These are phyloP conservation scores for Polyommatus iphigenia DNA, from an alignment of 2,888 invertebrate species.

Conservation along the genomic window DNA sequence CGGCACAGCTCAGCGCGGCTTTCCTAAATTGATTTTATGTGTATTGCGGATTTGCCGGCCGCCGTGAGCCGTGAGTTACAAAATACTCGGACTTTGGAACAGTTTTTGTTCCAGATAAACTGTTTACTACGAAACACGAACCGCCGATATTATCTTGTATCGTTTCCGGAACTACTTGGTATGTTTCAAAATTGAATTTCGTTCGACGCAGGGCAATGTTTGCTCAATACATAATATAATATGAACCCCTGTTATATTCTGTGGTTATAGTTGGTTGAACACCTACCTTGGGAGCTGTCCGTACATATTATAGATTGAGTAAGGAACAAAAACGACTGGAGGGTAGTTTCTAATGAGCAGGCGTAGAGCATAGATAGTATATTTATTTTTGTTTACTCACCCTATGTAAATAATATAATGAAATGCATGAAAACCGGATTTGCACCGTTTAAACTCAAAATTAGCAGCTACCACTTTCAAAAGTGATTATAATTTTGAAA, in stretches of 20 bases:
- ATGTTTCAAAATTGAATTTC: conserved; percentile 14
- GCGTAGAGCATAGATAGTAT: too few relatives aligned
- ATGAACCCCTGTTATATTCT: neutral
- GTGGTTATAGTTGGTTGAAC: neutral
- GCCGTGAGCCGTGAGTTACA: conserved; percentile 49
- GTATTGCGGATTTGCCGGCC: conserved; percentile 67
- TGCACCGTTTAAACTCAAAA: too few relatives aligned
- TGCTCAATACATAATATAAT: neutral
- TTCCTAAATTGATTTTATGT: conserved; percentile 78
- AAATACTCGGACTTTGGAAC: conserved; percentile 58
- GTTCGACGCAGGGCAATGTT: neutral
- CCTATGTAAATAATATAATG: too few relatives aligned
- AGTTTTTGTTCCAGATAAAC: conserved; percentile 49
- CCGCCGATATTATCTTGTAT: conserved; percentile 33
- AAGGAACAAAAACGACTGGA: neutral
- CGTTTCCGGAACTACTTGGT: conserved; percentile 18
- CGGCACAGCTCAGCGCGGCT: conserved; percentile 69
- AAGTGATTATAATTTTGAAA: neutral
- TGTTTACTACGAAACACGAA: conserved; percentile 39
- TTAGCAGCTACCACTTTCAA: too few relatives aligned
- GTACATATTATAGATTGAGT: neutral
- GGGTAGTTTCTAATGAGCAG: too few relatives aligned
- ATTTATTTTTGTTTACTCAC: too few relatives aligned
- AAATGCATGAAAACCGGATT: too few relatives aligned
- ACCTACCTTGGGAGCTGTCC: neutral